These are phyloP conservation scores for Sarcophaga subvicina DNA, from an alignment of 2,888 invertebrate genomes.

Conservation along the genomic window DNA sequence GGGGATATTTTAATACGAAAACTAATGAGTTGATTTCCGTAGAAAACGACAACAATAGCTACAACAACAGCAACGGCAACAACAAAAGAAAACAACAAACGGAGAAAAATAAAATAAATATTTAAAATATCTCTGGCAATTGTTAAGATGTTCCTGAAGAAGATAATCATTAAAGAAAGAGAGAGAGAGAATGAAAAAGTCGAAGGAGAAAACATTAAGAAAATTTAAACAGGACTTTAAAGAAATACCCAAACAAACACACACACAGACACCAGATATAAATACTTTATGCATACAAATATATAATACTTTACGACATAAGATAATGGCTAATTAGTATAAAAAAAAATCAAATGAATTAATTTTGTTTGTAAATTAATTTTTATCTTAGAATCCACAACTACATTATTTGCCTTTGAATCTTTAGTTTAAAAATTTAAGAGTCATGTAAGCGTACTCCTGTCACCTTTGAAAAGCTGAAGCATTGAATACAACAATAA, in stretches of 20 bases:
- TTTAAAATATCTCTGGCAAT: conserved; percentile 20
- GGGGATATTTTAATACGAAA: conserved; percentile 34
- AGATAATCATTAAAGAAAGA: neutral
- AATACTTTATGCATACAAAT: neutral
- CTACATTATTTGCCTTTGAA: too few relatives aligned
- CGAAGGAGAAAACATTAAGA: conserved; percentile 36
- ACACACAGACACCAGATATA: neutral
- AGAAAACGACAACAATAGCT: conserved; percentile 2
- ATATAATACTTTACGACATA: too few relatives aligned
- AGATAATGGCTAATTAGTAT: too few relatives aligned
- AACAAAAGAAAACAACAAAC: neutral
- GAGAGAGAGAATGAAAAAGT: neutral
- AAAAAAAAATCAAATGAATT: too few relatives aligned
- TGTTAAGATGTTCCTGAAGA: neutral
- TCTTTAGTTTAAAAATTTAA: too few relatives aligned
- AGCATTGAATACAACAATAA: too few relatives aligned
- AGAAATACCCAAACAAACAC: neutral
- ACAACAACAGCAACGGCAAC: neutral
- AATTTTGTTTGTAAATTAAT: too few relatives aligned
- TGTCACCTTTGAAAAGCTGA: too few relatives aligned
- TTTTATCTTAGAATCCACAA: too few relatives aligned
- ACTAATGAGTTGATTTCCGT: conserved; percentile 56
- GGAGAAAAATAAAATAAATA: neutral
- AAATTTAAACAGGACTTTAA: conserved; percentile 26
- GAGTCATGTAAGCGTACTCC: too few relatives aligned